A percentile compares a stretch with the other conserved stretches of the same genome.
Evolutionary conservation across 1,140 invertebrate species (phyloP).

Genomic region (Drosophila nasuta): DNA sequence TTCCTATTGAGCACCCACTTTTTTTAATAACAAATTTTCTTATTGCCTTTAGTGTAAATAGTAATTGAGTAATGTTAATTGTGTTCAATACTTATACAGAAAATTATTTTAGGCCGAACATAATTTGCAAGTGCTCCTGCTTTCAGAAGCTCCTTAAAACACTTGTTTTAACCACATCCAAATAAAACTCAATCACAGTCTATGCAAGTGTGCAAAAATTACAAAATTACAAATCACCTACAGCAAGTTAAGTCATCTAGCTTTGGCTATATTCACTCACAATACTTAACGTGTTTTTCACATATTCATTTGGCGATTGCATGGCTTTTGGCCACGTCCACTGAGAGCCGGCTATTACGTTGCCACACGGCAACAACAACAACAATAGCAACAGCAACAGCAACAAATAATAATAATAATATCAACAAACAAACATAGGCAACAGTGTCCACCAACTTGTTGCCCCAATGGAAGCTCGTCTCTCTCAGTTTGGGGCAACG

Average conservation of each 20-base stretch:
- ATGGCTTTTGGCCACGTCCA: conserved; percentile 31
- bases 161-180: not conserved
- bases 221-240: conserved; percentile 15
- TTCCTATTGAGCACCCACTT: no score
- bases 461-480: conserved; percentile 30
- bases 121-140: no score
- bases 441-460: conserved; percentile 43
- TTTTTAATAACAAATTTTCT: no score
- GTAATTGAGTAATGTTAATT: no score
- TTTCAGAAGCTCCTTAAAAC: no score
- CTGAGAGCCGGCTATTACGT: conserved; percentile 42
- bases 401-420: not conserved
- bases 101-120: no score
- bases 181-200: not conserved
- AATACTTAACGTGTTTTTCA: conserved; percentile 13
- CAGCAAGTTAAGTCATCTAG: not conserved
- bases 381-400: not conserved
- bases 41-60: no score
- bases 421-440: conserved; percentile 17
- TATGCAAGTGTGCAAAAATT: conserved; percentile 10
- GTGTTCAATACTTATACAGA: no score
- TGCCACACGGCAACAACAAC: conserved; percentile 2
- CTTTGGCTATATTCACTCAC: conserved; percentile 12
- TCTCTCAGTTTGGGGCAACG: conserved; percentile 29
- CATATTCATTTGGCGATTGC: conserved; percentile 33